A percentile compares a stretch with the other conserved stretches of the same genome.
phyloP scores from a whole-genome alignment of 2,888 invertebrate species.

The Spatulosminthurus flaviceps region DNA sequence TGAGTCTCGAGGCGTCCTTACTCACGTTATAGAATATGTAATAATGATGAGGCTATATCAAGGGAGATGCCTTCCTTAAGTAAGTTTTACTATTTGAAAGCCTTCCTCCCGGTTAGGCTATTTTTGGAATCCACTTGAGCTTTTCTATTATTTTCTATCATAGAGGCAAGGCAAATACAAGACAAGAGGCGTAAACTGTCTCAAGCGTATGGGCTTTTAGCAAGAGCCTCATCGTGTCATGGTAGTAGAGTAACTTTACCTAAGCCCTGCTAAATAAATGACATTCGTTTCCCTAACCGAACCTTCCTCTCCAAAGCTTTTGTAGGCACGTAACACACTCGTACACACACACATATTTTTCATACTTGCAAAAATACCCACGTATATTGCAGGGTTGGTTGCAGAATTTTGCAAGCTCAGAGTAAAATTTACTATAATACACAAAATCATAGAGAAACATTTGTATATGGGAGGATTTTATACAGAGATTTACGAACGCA shows the following conservation, averaged over 20 bases:
- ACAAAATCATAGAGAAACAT: too few species aligned
- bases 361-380: too few species aligned
- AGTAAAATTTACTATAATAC: too few species aligned
- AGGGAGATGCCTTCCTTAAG: constrained; percentile 36
- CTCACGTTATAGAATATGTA: constrained; percentile 14
- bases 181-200: background rate
- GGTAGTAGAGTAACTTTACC: background rate
- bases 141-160: background rate
- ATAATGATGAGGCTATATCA: constrained; percentile 32
- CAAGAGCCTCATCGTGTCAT: background rate
- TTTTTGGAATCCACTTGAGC: constrained; percentile 35
- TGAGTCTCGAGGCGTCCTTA: background rate
- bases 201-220: background rate
- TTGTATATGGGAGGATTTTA: too few species aligned
- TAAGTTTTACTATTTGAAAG: background rate
- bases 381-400: too few species aligned
- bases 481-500: too few species aligned
- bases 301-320: background rate
- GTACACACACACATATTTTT: too few species aligned
- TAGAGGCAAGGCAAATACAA: background rate
- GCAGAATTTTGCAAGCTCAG: too few species aligned
- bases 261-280: constrained; percentile 28
- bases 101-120: constrained; percentile 19
- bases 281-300: constrained; percentile 2
- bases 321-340: too few species aligned